These are phyloP conservation scores for Xylophagus ater DNA, from an alignment of 2,888 invertebrate species.

Conservation along the genomic window DNA sequence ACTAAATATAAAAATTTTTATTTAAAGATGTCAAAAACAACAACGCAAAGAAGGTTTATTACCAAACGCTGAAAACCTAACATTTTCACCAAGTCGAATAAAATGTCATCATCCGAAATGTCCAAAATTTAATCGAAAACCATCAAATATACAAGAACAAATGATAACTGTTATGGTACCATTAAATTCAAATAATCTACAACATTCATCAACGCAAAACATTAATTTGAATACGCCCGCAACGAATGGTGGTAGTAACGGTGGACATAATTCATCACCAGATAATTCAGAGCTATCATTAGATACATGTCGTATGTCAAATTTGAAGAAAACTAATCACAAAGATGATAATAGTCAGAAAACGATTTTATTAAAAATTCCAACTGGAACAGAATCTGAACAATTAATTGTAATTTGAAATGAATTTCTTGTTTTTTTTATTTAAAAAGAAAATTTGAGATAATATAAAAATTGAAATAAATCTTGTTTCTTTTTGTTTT, in stretches of 20 bases:
- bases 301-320: slow-evolving; percentile 23
- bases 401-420: slow-evolving; percentile 31
- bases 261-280: slow-evolving; percentile 32
- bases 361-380: slow-evolving; percentile 36
- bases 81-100: slow-evolving; percentile 39
- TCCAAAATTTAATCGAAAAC: slow-evolving; percentile 35
- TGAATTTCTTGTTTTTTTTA: background rate
- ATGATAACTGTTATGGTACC: slow-evolving; percentile 40
- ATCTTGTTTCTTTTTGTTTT: background rate
- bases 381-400: slow-evolving; percentile 34
- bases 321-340: slow-evolving; percentile 27
- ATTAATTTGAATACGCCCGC: slow-evolving; percentile 9
- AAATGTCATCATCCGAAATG: slow-evolving; percentile 40
- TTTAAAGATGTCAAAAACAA: slow-evolving; percentile 37
- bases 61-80: slow-evolving; percentile 37
- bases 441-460: background rate
- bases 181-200: slow-evolving; percentile 33
- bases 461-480: background rate
- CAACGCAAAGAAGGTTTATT: slow-evolving; percentile 38
- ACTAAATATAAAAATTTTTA: no score
- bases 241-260: slow-evolving; percentile 12
- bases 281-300: slow-evolving; percentile 37
- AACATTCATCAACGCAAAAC: slow-evolving; percentile 9
- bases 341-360: slow-evolving; percentile 29
- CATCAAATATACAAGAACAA: slow-evolving; percentile 38